Conservation (phyloP, 1,140 invertebrate genomes). For the Lamellibrachia luymesi region DNA sequence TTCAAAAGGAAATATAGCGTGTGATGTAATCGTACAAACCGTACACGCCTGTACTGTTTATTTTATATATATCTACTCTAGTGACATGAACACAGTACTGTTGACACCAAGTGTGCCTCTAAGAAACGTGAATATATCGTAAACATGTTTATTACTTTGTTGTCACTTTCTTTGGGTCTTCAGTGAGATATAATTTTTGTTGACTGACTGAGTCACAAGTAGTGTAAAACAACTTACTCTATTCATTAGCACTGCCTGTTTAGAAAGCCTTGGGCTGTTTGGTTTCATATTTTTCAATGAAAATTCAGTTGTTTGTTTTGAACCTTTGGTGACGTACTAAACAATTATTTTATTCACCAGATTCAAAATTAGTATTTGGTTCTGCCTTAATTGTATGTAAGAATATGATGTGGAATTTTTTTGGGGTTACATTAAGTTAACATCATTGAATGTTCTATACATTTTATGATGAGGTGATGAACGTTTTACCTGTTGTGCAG, state of each 20-base stretch:
- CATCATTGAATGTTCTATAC: neutral
- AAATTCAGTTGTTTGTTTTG: no score
- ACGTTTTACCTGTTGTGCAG: neutral
- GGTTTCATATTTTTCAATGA: neutral
- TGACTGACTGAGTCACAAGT: neutral
- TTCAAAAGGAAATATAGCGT: neutral
- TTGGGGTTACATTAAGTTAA: no score
- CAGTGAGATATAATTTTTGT: neutral
- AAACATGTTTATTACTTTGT: neutral
- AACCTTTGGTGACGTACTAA: no score
- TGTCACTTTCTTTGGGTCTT: neutral
- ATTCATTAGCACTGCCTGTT: neutral
- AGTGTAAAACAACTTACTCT: neutral
- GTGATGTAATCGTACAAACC: neutral
- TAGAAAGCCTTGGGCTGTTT: neutral
- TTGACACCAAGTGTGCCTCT: neutral
- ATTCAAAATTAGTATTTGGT: no score
- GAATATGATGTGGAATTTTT: no score
- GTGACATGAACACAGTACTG: neutral
- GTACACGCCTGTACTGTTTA: neutral
- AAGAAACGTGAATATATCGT: neutral
- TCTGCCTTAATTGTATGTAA: no score
- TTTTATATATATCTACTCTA: neutral
- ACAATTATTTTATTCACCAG: no score
- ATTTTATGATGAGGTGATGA: neutral